Base-by-base conservation (phyloP, 2,888 invertebrate species). In the Macrosiphum euphorbiae region DNA sequence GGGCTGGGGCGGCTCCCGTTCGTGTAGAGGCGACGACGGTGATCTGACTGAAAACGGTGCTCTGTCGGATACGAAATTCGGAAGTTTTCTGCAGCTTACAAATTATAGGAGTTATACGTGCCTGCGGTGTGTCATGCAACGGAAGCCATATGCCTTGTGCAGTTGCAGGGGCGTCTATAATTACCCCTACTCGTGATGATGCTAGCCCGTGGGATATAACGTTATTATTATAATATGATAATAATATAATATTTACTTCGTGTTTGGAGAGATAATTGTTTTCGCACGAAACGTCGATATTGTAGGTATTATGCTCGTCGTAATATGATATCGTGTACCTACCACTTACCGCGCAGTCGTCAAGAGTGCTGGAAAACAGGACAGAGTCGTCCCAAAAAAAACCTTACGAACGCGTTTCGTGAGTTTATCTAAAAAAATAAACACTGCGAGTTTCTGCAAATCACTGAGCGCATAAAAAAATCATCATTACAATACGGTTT, bases 261-360 rank as follows among this genome's bases (percentile, higher is more conserved):
- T 67, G 67, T 67, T 67, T 13, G n/a, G n/a, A 67, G 67, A n/a
- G 67, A 67, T n/a, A n/a, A 67, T 67, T 67, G 67, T 67, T 67
- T 67, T n/a, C 67, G 67, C n/a, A n/a, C 67, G 67, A n/a, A n/a
- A 67, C 13, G 67, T 67, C 67, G n/a, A 67, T 67, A 67, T 61
- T 11, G 16, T 52, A n/a, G n/a, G n/a, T n/a, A n/a, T n/a, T n/a
- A 61, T 61, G n/a, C 13, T 20, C n/a, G 11, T 67, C n/a, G 67
- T 67, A 78, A 78, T n/a, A 67, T 67, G n/a, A 16, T 35, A 35
- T 78, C 10, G 10, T 28, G 35, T 35, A 78, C 78, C 35, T 47
- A 47, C 47, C 47, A 47, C 47, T 47, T 10, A 16, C 52, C 4
- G 3, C 4, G 3, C 20, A 78, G 35, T 78, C 35, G 3, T 55